Base-by-base conservation (phyloP, 2,113 vertebrate species). In the Tachysurus vachellii region DNA sequence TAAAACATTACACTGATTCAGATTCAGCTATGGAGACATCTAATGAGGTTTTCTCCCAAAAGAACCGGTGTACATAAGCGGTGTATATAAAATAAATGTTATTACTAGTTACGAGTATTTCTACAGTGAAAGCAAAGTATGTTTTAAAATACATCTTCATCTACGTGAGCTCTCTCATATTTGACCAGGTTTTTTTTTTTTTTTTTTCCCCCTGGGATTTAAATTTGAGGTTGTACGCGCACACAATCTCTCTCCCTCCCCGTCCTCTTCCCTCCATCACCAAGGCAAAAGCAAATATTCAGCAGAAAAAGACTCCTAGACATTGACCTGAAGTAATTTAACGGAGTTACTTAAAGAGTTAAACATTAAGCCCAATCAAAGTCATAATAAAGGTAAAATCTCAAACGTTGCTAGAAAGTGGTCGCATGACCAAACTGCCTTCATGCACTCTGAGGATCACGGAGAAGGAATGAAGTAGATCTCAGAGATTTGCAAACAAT, bases 321-420 rank as follows among this genome's bases (percentile, higher is more conserved):
- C 81, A 17, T 83, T 83, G 61, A 83, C 81, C 81, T n/a, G 14
- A 26, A 28, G 80, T n/a, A 23, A 64, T 64, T 19, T n/a, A 82
- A 64, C 4, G 26, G 61, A 66, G 59, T 66, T 21, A 64, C 59
- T 3, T 66, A 66, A 82, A 82, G 23, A 10, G 81, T 83, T 83
- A 83, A 83, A 66, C 61, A 83, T 83, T 83, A 83, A 83, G 26
- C 44, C 9, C 81, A 66, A 64, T 66, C 44, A 53, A 28, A 83
- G 59, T 42, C 8, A 12, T 83, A 66, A 83, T 83, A 53, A 53
- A 66, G 61, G 2, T 64, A 28, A 82, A 82, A 66, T 13, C 13
- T 47, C 23, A 16, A 50, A 66, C 61, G 26, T 83, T 66, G 81
- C 61, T 83, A 12, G 61, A 83, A 83, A 83, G 81, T 66, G 81